A percentile compares a stretch with the other conserved stretches of the same genome.
phyloP scores from a whole-genome alignment of 2,888 invertebrate genomes.

The Esperia sulphurella region DNA sequence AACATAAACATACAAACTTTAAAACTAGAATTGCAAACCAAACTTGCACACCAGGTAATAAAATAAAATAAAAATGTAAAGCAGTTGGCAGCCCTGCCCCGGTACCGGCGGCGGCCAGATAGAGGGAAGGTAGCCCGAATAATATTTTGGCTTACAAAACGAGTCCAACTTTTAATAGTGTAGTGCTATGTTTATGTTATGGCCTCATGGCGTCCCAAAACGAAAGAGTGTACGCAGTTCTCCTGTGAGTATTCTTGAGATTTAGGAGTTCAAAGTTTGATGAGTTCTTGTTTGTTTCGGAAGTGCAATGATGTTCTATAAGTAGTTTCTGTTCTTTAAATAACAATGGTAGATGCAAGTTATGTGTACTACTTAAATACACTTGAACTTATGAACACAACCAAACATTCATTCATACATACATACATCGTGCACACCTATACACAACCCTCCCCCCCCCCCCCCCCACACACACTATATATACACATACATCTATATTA shows the following conservation, averaged over 20 bases:
- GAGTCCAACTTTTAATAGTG: constrained; percentile 79
- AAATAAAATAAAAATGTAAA: constrained; percentile 68
- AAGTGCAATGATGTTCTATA: background rate
- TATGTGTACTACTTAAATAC: too few species aligned
- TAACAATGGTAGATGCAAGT: too few species aligned
- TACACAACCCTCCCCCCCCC: too few species aligned
- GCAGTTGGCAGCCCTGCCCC: constrained; percentile 59
- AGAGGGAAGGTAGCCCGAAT: constrained; percentile 73
- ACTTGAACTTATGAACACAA: too few species aligned
- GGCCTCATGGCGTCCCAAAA: constrained; percentile 33
- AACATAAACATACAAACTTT: constrained; percentile 25
- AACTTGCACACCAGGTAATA: constrained; percentile 33
- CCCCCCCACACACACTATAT: too few species aligned
- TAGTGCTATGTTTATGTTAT: constrained; percentile 75
- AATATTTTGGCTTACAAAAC: constrained; percentile 78
- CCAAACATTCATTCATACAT: too few species aligned
- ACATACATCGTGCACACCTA: too few species aligned
- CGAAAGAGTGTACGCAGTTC: constrained; percentile 44
- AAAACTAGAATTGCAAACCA: constrained; percentile 38
- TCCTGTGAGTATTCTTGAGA: constrained; percentile 35
- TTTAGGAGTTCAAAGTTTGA: constrained; percentile 28
- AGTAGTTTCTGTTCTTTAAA: too few species aligned
- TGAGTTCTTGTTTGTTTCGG: constrained; percentile 20
- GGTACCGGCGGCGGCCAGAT: constrained; percentile 42
- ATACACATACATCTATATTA: too few species aligned